These are phyloP conservation scores for Phalanger gymnotis DNA, from an alignment of 2,797 vertebrate genomes.

Conservation along the genomic window DNA sequence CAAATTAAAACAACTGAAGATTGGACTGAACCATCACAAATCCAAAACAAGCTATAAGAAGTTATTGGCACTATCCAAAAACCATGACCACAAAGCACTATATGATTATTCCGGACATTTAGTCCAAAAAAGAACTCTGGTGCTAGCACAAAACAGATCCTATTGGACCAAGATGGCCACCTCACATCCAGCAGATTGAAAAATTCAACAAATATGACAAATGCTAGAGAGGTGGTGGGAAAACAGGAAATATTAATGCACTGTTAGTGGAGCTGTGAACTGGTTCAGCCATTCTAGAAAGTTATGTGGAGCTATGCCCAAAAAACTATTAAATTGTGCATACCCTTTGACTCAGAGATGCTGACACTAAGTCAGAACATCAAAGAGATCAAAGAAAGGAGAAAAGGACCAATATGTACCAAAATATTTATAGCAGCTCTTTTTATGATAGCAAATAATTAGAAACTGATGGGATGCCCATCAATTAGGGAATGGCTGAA, in stretches of 20 bases:
- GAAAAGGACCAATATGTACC: neutral
- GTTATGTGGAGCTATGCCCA: neutral
- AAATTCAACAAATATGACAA: neutral
- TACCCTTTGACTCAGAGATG: neutral
- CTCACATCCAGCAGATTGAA: neutral
- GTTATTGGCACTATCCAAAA: neutral
- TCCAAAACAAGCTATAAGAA: neutral
- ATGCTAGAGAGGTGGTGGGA: neutral
- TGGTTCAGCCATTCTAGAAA: neutral
- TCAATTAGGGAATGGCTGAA: neutral
- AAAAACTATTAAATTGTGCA: neutral
- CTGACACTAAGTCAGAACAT: neutral
- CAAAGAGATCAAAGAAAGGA: neutral
- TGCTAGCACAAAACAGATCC: neutral
- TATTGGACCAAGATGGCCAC: neutral
- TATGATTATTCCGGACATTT: neutral
- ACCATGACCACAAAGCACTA: neutral
- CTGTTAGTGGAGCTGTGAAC: neutral
- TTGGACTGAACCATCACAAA: neutral
- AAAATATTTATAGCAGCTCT: neutral
- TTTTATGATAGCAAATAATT: neutral
- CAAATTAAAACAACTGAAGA: neutral
- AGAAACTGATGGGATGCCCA: neutral
- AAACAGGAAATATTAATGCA: neutral
- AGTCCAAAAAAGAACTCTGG: neutral